Conservation (phyloP, 2,113 vertebrate species). For the Uropsilus gracilis region DNA sequence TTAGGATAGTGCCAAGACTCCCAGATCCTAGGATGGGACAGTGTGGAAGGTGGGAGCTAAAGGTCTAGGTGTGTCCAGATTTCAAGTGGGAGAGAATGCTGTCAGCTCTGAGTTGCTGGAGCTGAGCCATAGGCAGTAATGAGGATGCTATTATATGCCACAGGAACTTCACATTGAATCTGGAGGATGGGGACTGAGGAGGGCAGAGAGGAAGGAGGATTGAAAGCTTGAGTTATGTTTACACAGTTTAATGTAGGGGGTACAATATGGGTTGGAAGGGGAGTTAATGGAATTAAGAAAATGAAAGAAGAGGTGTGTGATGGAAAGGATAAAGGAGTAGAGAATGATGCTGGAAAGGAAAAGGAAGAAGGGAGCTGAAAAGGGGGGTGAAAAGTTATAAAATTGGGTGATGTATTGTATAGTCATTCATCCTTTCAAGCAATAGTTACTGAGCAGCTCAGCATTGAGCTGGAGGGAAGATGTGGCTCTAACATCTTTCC, state of each 20-base stretch:
- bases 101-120: fast-evolving
- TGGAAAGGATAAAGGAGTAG: background rate
- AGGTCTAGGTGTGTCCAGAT: background rate
- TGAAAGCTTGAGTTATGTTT: background rate
- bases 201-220: too few species aligned
- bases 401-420: background rate
- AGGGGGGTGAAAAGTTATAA: background rate
- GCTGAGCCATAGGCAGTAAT: background rate
- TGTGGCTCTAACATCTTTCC: background rate
- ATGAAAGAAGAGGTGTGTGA: background rate
- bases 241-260: background rate
- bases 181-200: background rate
- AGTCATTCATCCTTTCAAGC: background rate
- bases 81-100: background rate
- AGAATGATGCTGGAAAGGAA: background rate
- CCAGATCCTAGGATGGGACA: background rate
- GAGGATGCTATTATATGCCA: background rate
- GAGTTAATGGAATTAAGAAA: background rate
- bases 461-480: background rate
- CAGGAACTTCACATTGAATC: background rate
- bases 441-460: background rate
- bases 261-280: background rate
- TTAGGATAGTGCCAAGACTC: background rate
- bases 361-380: background rate
- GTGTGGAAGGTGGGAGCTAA: background rate